Base-by-base conservation (phyloP, 92 coral and sea anemone genomes). In the Heteractis magnifica region DNA sequence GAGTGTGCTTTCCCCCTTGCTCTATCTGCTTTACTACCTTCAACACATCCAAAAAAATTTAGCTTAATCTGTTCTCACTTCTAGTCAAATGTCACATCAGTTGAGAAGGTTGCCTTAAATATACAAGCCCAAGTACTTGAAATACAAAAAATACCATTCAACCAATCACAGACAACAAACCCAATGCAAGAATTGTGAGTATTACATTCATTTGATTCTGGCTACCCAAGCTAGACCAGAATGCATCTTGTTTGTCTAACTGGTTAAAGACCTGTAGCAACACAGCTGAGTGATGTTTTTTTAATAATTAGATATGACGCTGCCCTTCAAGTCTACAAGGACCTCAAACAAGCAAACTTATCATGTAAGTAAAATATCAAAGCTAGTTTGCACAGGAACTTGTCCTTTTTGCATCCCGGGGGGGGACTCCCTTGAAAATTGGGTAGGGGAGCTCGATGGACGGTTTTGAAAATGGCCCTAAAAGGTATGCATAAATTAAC, bases 111-210 rank as follows among this genome's bases (percentile, higher is more conserved):
- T 16, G 79, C 84, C 48, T 16, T 80, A 8, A 58, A 82, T 3
- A 79, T 83, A 1, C 94, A 85, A 62, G 79, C 81, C 7, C 88
- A 78, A 71, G 90, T 91, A 49, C 71, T 91, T 53, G 92, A 88
- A 75, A 77, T 88, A 8, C 94, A 91, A 53, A 91, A 87, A 58
- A 72, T 81, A 56, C 89, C 94, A 18, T 88, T 72, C 72, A 59
- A 85, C 65, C 85, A 84, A 81, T 76, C 78, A 49, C 86, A 49
- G 79, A 58, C 12, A 14, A 76, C 6, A 56, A 77, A 59, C 52
- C 84, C 19, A 65, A 85, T 68, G 74, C 92, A 91, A 73, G 84
- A 77, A 59, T 56, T 91, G 90, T 88, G 76, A 75, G 91, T 78
- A n/a, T 8, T 15, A 62, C n/a, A 62, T 62, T 68, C 73, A 68